These are phyloP conservation scores for Notolabrus celidotus DNA, from an alignment of 2,797 vertebrate species.

Conservation along the genomic window DNA sequence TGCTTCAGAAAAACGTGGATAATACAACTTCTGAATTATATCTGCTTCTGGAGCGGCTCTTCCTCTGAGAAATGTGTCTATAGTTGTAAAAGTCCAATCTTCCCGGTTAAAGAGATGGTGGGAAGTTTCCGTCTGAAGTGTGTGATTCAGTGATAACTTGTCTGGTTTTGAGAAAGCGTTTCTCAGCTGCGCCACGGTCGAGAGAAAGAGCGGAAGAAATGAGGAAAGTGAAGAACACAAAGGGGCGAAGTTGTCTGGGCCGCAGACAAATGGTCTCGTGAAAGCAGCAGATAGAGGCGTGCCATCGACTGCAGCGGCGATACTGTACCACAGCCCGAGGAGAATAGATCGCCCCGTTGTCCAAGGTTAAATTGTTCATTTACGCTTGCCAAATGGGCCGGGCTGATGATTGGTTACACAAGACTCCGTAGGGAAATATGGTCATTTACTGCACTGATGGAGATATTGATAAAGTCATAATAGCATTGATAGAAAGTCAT, in stretches of 20 bases:
- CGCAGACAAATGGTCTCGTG: slow-evolving; percentile 39
- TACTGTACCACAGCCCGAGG: slow-evolving; percentile 22
- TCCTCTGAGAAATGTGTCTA: slow-evolving; percentile 36
- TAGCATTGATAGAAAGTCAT: slow-evolving; percentile 76
- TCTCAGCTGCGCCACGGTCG: slow-evolving; percentile 9
- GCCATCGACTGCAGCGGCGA: slow-evolving; percentile 10
- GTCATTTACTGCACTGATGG: slow-evolving; percentile 73
- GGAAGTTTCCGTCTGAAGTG: slow-evolving; percentile 24
- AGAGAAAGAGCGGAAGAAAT: slow-evolving; percentile 3
- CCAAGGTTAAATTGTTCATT: slow-evolving; percentile 76
- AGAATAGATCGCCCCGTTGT: slow-evolving; percentile 62
- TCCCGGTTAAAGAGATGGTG: slow-evolving; percentile 44
- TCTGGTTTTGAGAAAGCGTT: slow-evolving; percentile 25
- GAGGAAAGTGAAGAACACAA: slow-evolving; percentile 31
- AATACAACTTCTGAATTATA: not conserved
- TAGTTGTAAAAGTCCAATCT: slow-evolving; percentile 38
- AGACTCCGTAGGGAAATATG: slow-evolving; percentile 65
- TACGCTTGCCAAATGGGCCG: slow-evolving; percentile 26
- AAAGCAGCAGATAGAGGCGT: slow-evolving; percentile 28
- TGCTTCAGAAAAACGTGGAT: not conserved
- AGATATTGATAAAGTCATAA: slow-evolving; percentile 79
- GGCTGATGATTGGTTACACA: slow-evolving; percentile 61
- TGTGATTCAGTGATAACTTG: slow-evolving; percentile 44
- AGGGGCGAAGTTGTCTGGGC: slow-evolving; percentile 32
- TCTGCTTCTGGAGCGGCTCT: slow-evolving; percentile 18